Percentiles rank a stretch among this genome's conserved stretches.
Evolutionary conservation across 1,140 invertebrate genomes (phyloP).

Genomic region (Brachionus calyciflorus): DNA sequence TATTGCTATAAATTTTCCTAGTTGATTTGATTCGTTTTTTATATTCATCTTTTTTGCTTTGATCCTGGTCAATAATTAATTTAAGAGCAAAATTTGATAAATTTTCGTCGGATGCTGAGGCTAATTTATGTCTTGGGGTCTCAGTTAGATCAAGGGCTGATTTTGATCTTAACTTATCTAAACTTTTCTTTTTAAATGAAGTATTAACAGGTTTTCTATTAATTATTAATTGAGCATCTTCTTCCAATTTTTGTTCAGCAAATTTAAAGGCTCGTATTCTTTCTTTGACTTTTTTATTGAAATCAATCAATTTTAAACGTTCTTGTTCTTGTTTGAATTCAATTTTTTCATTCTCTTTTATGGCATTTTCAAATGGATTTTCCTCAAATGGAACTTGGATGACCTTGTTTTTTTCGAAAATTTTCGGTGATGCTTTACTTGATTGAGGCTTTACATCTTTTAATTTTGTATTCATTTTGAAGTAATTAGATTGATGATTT

Average conservation of each 20-base stretch:
- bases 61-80: neutral
- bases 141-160: neutral
- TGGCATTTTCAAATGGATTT: slow-evolving; percentile 24
- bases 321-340: slow-evolving; percentile 17
- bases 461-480: neutral
- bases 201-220: neutral
- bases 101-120: neutral
- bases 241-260: neutral
- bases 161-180: neutral
- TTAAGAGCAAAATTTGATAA: slow-evolving; percentile 8
- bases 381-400: neutral
- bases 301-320: neutral
- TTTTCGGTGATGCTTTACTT: neutral
- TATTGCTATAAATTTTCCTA: slow-evolving; percentile 39
- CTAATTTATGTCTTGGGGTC: neutral
- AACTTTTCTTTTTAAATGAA: neutral
- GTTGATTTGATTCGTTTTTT: slow-evolving; percentile 26
- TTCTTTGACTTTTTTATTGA: slow-evolving; percentile 12
- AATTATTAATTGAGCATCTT: slow-evolving; percentile 20
- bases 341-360: slow-evolving; percentile 4
- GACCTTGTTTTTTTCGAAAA: slow-evolving; percentile 24
- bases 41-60: neutral
- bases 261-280: slow-evolving; percentile 7
- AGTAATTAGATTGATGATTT: no score
- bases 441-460: neutral